Percentiles rank a stretch among this genome's conserved stretches.
Conservation (phyloP, 2,888 invertebrate species). For the Macropis europaea region DNA sequence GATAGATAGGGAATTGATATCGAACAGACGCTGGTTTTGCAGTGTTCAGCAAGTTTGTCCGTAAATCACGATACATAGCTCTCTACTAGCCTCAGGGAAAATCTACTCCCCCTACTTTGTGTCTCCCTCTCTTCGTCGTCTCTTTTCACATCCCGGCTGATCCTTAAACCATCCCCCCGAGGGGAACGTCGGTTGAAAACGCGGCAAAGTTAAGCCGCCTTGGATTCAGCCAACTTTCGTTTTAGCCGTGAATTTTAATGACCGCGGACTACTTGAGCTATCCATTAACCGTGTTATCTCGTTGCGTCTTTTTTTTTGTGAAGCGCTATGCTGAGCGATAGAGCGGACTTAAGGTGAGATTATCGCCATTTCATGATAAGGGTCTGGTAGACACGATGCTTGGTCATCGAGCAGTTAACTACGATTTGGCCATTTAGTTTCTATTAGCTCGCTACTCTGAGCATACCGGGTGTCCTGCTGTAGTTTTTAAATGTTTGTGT, state of each 20-base stretch:
- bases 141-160: conserved; percentile 39
- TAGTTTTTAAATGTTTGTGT: too few species aligned
- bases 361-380: conserved; percentile 36
- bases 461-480: too few species aligned
- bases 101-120: conserved; percentile 36
- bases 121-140: conserved; percentile 11
- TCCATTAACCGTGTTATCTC: conserved; percentile 53
- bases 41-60: conserved; percentile 67
- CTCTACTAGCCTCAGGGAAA: conserved; percentile 44
- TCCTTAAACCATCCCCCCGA: conserved; percentile 10
- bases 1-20: conserved; percentile 64
- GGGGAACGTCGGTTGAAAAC: conserved; percentile 36
- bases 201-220: conserved; percentile 42
- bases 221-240: conserved; percentile 60
- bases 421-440: conserved; percentile 22
- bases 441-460: background rate
- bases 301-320: conserved; percentile 1
- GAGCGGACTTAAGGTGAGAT: conserved; percentile 43
- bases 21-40: conserved; percentile 53
- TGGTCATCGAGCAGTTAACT: conserved; percentile 15
- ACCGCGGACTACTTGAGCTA: conserved; percentile 38
- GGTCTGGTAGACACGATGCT: conserved; percentile 4
- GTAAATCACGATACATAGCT: conserved; percentile 68
- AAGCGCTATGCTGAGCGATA: conserved; percentile 47
- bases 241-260: conserved; percentile 66